Evolutionary conservation across 2,113 vertebrate species (phyloP).

Genomic region (Balaenoptera acutorostrata): DNA sequence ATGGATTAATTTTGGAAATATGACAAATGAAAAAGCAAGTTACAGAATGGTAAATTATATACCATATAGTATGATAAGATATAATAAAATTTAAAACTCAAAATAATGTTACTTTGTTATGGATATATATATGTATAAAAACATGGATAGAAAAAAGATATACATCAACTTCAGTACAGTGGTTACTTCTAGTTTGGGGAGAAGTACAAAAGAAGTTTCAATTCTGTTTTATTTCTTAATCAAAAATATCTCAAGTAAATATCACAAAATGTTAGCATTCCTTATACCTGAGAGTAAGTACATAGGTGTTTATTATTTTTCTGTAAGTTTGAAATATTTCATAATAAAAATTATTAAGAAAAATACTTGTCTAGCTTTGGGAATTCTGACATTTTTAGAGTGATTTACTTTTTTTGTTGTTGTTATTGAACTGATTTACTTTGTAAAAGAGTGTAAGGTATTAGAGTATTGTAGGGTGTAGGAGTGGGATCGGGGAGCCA

Average conservation of each 20-base stretch:
- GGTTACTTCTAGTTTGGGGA: background rate
- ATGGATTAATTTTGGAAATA: background rate
- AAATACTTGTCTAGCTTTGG: background rate
- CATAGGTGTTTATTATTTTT: background rate
- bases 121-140: background rate
- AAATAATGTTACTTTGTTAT: background rate
- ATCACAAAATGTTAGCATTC: background rate
- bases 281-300: background rate
- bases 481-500: background rate
- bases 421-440: background rate
- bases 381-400: background rate
- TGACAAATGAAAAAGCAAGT: background rate
- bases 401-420: background rate
- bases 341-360: constrained; percentile 1
- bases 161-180: background rate
- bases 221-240: constrained; percentile 13
- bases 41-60: background rate
- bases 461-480: background rate
- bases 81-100: background rate
- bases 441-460: background rate
- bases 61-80: background rate
- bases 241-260: constrained; percentile 8
- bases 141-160: background rate
- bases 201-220: background rate
- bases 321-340: background rate